Base-by-base conservation (phyloP, 2,888 invertebrate species). In the Pelosia muscerda region DNA sequence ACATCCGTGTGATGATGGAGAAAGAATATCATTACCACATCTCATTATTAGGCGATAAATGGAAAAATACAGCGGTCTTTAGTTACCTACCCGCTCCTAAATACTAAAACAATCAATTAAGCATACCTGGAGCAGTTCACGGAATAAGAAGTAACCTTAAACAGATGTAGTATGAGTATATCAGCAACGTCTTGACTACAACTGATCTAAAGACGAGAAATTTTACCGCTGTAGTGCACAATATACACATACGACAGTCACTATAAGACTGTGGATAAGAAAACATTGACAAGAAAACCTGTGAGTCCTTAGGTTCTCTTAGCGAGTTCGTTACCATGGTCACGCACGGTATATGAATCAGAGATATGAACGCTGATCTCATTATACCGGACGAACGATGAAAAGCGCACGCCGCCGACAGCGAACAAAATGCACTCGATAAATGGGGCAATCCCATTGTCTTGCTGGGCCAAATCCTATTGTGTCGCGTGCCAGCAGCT, bases 361-460 rank as follows among this genome's bases (percentile, higher is more conserved):
- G 68, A 81, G 74, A 84, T 78, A 86, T 86, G 82, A 85, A 85
- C 86, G 77, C 82, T 84, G 86, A 90, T 88, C 89, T 88, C 87
- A 90, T 92, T 91, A 90, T 85, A 78, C 77, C 82, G 78, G 82
- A 78, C 82, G 79, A 86, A 75, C 84, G 86, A 90, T 88, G 90
- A 90, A 90, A 91, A 88, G 88, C 85, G 83, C 86, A 85, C 76
- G 82, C 78, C 75, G 82, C 77, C 82, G 78, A 73, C 78, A 77
- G 71, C 71, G 73, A 81, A 86, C 79, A 79, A 83, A 83, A 84
- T 85, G 83, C 87, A 84, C 82, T 84, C 79, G 76, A 88, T 87
- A 89, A 86, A 84, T 89, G 79, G 90, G 84, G 74, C 90, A 87
- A 85, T 81, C 82, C 84, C 82, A 87, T 90, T 89, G 88, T 87